Conservation (phyloP, 2,888 invertebrate species). For the Gastrophysa polygoni region DNA sequence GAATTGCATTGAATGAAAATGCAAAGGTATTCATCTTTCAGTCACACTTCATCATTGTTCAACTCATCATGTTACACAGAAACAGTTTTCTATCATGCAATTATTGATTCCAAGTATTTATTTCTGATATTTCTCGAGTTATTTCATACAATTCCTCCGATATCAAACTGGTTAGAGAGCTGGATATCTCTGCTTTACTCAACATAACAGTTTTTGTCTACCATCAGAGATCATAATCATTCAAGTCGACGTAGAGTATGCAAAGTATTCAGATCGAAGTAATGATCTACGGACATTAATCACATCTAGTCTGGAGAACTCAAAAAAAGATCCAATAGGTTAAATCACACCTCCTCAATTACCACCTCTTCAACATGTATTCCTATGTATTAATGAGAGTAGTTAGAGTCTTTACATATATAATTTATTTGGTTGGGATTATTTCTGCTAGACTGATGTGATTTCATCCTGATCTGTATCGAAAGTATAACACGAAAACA, state of each 20-base stretch:
- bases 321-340: background rate
- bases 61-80: background rate
- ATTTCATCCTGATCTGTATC: slow-evolving; percentile 16
- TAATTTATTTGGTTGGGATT: slow-evolving; percentile 20
- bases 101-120: background rate
- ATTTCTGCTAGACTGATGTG: slow-evolving; percentile 1
- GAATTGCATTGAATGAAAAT: no score
- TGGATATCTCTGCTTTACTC: background rate
- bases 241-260: background rate
- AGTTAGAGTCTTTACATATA: slow-evolving; percentile 21
- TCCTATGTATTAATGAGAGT: slow-evolving; percentile 18
- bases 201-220: background rate
- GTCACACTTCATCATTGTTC: no score
- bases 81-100: background rate
- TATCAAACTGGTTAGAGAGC: background rate
- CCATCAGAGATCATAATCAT: background rate
- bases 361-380: slow-evolving; percentile 3
- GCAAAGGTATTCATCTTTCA: no score
- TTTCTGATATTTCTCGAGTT: background rate
- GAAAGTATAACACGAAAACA: slow-evolving; percentile 31
- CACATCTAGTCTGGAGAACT: background rate
- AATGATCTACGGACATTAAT: background rate
- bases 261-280: background rate
- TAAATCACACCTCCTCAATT: slow-evolving; percentile 3
- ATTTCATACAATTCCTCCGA: background rate